Evolutionary conservation across 2,797 vertebrate genomes (phyloP), one percentile per base, ranked within the genome.

Genomic region (Enteromius trimaculatus): DNA sequence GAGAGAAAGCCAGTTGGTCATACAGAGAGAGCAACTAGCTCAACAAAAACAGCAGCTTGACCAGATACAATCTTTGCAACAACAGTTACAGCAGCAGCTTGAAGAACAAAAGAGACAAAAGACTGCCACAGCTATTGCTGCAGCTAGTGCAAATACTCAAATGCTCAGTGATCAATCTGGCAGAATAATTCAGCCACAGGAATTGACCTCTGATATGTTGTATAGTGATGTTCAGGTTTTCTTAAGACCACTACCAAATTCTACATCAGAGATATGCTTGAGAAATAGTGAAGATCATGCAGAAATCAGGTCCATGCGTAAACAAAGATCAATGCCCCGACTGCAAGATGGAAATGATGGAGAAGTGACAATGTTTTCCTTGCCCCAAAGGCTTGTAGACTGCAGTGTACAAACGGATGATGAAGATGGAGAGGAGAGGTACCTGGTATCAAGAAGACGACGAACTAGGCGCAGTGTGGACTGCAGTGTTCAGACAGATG

Each of bases 351-450:
- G 92, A 26, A 92, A 94, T 0, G 96, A 97, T 13, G 93, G 94
- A 11, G 98, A 98, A 66, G 78, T 90, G 0, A 89, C 88, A 0
- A 91, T 95, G 3, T 96, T 97, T 86, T 93, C 96, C 0, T 92
- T 96, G 0, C 92, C 93, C 13, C 95, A 95, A 89, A 96, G 96
- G 88, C 97, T 94, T 0, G 94, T 97, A 0, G 97, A 99, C 90
- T 98, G 97, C 92, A 97, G 97, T 0, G 97, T 99, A 68, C 98
- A 99, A 93, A 99, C 98, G 0, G 98, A 99, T 0, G 98, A 99
- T 1, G 98, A 99, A 88, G 98, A 99, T 0, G 95, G 96, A 0
- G 98, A 98, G 84, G 96, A 98, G 83, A 96, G 96, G 87, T 98
- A 96, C 90, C 93, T 98, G 84, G 93, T 97, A 92, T 96, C 96